Conservation (phyloP, 2,888 invertebrate species). For the Dicyrtomina minuta region DNA sequence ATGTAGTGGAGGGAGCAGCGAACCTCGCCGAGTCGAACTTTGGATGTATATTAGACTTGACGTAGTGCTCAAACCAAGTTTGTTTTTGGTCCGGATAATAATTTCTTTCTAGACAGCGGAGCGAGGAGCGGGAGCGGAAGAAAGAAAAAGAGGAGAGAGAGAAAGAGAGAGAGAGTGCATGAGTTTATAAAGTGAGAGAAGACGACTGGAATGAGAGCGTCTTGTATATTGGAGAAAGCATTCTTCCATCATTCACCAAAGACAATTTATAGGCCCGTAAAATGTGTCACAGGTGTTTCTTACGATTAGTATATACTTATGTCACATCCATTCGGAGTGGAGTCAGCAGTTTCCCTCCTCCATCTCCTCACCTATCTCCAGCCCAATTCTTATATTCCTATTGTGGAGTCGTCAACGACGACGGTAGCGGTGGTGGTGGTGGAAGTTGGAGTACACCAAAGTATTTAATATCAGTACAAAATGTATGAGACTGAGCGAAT, state of each 20-base stretch:
- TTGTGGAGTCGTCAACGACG: too few species aligned
- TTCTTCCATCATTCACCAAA: conserved; percentile 30
- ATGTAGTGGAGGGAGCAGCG: too few species aligned
- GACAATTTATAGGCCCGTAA: conserved; percentile 49
- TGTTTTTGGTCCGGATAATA: conserved; percentile 11
- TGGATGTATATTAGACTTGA: too few species aligned
- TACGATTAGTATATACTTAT: conserved; percentile 26
- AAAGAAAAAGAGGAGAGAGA: neutral
- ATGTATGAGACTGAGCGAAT: too few species aligned
- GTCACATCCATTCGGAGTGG: neutral
- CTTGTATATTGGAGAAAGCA: conserved; percentile 10
- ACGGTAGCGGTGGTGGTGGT: too few species aligned
- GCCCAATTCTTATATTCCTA: neutral
- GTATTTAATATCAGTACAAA: neutral
- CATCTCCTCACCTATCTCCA: neutral
- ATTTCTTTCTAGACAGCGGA: neutral
- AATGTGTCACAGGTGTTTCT: conserved; percentile 50
- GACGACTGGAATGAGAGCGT: conserved; percentile 1
- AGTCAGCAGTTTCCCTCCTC: conserved; percentile 10
- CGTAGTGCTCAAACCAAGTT: neutral
- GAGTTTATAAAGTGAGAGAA: neutral
- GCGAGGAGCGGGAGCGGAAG: neutral
- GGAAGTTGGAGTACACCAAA: neutral
- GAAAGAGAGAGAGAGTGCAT: conserved; percentile 1
- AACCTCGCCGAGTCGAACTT: too few species aligned